Evolutionary conservation across 2,888 invertebrate genomes (phyloP).

Genomic region (Leptodirus hochenwartii): DNA sequence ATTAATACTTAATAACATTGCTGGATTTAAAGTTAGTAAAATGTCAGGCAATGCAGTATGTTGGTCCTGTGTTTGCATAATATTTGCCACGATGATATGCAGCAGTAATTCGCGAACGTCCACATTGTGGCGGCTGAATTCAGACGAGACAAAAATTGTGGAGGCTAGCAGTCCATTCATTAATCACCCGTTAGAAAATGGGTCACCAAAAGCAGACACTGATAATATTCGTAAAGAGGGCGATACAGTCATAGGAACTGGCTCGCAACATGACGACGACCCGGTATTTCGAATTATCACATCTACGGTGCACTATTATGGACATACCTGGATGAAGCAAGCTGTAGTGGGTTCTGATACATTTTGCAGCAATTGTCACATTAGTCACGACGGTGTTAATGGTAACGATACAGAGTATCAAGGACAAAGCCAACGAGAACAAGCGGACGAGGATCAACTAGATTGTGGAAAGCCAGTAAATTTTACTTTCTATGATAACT

Average conservation of each 20-base stretch:
- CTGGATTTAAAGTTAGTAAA: too few species aligned
- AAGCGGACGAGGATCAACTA: too few species aligned
- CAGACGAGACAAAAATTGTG: conserved; percentile 56
- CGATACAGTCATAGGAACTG: not conserved
- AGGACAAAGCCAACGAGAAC: too few species aligned
- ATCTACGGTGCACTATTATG: conserved; percentile 43
- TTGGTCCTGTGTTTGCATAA: conserved; percentile 1
- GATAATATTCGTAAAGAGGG: conserved; percentile 7
- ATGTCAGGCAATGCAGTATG: too few species aligned
- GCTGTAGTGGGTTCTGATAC: conserved; percentile 44
- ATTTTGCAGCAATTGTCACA: conserved; percentile 38
- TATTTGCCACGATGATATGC: too few species aligned
- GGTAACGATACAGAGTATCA: too few species aligned
- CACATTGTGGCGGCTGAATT: conserved; percentile 64
- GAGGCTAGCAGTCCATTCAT: conserved; percentile 39
- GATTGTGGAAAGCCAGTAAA: conserved; percentile 77
- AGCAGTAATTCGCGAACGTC: conserved; percentile 69
- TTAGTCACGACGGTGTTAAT: too few species aligned
- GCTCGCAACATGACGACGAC: conserved; percentile 49
- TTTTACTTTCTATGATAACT: conserved; percentile 75
- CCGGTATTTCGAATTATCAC: conserved; percentile 58
- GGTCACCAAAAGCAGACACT: conserved; percentile 18
- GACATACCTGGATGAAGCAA: conserved; percentile 47
- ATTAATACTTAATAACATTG: too few species aligned
- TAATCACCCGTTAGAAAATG: conserved; percentile 27